Conservation (phyloP, 2,888 invertebrate species). For the Athetis lepigone region DNA sequence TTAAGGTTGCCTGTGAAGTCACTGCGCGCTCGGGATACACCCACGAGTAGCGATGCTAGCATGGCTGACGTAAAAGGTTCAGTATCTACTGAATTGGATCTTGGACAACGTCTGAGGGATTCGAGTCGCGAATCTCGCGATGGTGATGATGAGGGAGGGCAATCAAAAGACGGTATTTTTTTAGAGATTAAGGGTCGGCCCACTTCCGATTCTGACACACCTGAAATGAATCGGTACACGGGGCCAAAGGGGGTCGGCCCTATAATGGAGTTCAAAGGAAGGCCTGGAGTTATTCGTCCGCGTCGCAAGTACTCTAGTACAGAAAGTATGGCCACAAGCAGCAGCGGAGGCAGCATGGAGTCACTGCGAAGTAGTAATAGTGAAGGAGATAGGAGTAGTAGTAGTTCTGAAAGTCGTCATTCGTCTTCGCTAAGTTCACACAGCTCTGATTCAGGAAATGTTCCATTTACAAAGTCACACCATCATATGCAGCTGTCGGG, state of each 20-base stretch:
- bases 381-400: constrained; percentile 96
- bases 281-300: constrained; percentile 88
- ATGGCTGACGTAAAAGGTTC: constrained; percentile 92
- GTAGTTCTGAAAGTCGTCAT: constrained; percentile 95
- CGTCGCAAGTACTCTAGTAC: constrained; percentile 94
- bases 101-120: constrained; percentile 88
- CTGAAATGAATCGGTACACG: constrained; percentile 89
- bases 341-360: constrained; percentile 97
- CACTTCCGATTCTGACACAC: constrained; percentile 90
- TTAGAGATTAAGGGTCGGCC: constrained; percentile 94
- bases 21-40: constrained; percentile 91
- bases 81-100: constrained; percentile 83
- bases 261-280: constrained; percentile 92
- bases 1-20: constrained; percentile 94
- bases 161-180: constrained; percentile 92
- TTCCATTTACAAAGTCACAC: constrained; percentile 91
- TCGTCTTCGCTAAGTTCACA: constrained; percentile 96
- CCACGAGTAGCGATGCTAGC: constrained; percentile 91
- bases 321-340: constrained; percentile 96
- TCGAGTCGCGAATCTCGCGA: constrained; percentile 90
- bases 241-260: constrained; percentile 91
- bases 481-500: constrained; percentile 92
- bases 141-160: constrained; percentile 93
- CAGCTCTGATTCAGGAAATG: constrained; percentile 95
- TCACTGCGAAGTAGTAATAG: constrained; percentile 96